These are phyloP conservation scores for Podarcis raffonei DNA, from an alignment of 2,113 vertebrate genomes.

Conservation along the genomic window DNA sequence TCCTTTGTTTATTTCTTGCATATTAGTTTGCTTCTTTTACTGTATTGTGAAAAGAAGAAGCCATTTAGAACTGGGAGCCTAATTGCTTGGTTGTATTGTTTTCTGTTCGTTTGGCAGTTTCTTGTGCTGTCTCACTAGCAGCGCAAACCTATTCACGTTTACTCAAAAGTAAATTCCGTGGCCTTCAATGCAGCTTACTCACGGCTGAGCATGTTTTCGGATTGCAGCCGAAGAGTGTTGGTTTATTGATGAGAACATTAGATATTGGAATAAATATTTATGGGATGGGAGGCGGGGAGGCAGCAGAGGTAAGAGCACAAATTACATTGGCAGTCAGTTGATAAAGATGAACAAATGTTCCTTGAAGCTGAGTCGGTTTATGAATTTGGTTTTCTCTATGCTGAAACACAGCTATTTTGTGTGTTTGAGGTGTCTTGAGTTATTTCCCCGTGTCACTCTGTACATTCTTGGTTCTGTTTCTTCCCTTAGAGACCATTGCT, in stretches of 20 bases:
- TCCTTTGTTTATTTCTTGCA: too few relatives aligned
- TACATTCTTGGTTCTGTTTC: background rate
- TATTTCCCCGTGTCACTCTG: background rate
- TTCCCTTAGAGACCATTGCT: background rate
- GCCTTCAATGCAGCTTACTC: background rate
- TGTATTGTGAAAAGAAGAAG: too few relatives aligned
- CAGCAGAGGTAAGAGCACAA: background rate
- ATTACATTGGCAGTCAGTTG: background rate
- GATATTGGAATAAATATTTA: background rate
- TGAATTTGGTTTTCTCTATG: background rate
- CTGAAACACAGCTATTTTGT: background rate
- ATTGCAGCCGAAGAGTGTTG: background rate
- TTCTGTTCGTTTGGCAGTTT: background rate
- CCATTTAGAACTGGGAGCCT: background rate
- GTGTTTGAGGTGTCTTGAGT: background rate
- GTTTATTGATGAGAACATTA: background rate
- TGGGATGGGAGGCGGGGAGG: background rate
- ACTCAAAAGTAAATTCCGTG: background rate
- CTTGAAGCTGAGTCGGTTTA: background rate
- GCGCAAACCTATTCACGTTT: too few relatives aligned
- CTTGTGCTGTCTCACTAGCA: background rate
- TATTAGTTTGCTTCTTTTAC: too few relatives aligned
- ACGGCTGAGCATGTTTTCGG: background rate
- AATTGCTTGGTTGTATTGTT: background rate
- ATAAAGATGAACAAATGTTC: too few relatives aligned